Conservation (phyloP, 2,113 vertebrate genomes). For the Xiphophorus maculatus region DNA sequence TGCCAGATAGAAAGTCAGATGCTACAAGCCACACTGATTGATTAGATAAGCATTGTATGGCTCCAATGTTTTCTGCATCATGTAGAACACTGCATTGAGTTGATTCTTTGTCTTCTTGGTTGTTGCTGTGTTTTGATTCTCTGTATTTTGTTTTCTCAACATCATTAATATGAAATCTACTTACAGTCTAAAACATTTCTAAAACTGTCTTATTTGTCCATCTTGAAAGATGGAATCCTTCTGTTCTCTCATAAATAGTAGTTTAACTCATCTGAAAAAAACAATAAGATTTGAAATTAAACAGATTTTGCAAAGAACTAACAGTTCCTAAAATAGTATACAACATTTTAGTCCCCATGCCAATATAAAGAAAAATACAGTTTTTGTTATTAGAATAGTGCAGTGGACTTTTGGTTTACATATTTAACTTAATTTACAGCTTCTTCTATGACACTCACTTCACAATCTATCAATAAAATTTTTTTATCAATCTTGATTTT, state of each 20-base stretch:
- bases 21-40: background rate
- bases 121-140: background rate
- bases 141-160: background rate
- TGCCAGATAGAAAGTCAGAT: background rate
- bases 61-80: background rate
- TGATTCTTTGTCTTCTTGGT: background rate
- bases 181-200: background rate
- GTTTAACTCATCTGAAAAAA: background rate
- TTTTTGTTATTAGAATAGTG: too few relatives aligned
- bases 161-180: background rate
- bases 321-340: background rate
- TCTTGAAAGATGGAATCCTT: background rate
- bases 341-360: too few relatives aligned
- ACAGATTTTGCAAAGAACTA: background rate
- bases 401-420: too few relatives aligned
- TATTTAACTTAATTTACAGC: background rate
- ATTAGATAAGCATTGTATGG: background rate
- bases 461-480: background rate
- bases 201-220: background rate
- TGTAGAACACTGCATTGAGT: background rate
- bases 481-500: conserved; percentile 11
- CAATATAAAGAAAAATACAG: too few relatives aligned
- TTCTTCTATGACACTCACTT: background rate
- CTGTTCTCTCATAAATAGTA: background rate
- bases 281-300: too few relatives aligned